Evolutionary conservation across 2,113 vertebrate species (phyloP).

Genomic region (Acrocephalus arundinaceus): DNA sequence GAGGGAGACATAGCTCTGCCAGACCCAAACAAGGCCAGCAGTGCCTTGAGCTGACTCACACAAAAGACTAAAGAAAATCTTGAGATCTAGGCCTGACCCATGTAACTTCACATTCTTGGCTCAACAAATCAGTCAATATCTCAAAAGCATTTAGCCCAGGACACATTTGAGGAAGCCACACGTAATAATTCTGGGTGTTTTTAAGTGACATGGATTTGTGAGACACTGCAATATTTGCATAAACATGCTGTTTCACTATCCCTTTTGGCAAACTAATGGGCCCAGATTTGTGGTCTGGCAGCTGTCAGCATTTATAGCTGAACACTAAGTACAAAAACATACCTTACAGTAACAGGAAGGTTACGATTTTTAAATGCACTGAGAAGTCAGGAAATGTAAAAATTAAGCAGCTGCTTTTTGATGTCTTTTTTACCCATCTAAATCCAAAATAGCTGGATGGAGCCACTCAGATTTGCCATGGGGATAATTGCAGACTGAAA

Average conservation of each 20-base stretch:
- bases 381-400: not conserved
- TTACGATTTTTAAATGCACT: not conserved
- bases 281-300: conserved; percentile 17
- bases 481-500: not conserved
- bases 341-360: not conserved
- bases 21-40: not conserved
- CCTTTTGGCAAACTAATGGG: not conserved
- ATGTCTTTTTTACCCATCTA: not conserved
- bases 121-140: not conserved
- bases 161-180: not conserved
- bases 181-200: not conserved
- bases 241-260: not conserved
- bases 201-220: not conserved
- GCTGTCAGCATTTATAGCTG: not conserved
- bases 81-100: not conserved
- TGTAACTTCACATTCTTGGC: not conserved
- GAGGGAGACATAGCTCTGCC: not conserved
- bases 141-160: not conserved
- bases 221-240: not conserved
- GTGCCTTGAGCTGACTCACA: not conserved
- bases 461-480: not conserved
- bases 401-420: not conserved
- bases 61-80: not conserved
- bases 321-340: not conserved
- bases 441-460: not conserved